Evolutionary conservation across 2,888 invertebrate species (phyloP).

Genomic region (Acanthosoma haemorrhoidale): DNA sequence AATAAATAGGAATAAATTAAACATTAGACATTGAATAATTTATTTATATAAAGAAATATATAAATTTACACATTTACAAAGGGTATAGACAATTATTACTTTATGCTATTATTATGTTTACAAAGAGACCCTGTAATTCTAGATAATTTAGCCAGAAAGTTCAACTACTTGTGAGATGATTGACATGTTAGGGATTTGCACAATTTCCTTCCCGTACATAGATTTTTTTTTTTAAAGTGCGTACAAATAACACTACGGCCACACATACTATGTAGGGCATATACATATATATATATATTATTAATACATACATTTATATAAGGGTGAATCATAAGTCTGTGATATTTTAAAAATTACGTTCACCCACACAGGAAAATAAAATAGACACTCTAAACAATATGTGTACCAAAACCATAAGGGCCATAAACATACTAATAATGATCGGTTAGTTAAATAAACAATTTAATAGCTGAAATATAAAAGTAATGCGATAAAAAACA

Average conservation of each 20-base stretch:
- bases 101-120: not conserved
- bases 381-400: too few species aligned
- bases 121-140: slow-evolving; percentile 21
- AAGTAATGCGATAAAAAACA: too few species aligned
- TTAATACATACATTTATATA: not conserved
- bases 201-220: not conserved
- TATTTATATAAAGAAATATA: slow-evolving; percentile 9
- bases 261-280: not conserved
- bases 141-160: slow-evolving; percentile 19
- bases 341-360: too few species aligned
- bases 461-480: too few species aligned
- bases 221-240: not conserved
- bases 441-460: too few species aligned
- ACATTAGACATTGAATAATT: not conserved
- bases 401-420: too few species aligned
- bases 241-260: not conserved
- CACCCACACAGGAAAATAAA: too few species aligned
- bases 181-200: slow-evolving; percentile 21
- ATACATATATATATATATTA: not conserved
- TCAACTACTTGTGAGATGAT: slow-evolving; percentile 18
- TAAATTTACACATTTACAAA: not conserved
- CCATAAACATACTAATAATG: too few species aligned
- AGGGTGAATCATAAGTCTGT: too few species aligned
- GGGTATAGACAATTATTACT: not conserved
- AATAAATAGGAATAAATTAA: not conserved